Percentiles rank a stretch among this genome's conserved stretches.
These are phyloP conservation scores for Incurvaria masculella DNA, from an alignment of 2,888 invertebrate species.

Conservation along the genomic window DNA sequence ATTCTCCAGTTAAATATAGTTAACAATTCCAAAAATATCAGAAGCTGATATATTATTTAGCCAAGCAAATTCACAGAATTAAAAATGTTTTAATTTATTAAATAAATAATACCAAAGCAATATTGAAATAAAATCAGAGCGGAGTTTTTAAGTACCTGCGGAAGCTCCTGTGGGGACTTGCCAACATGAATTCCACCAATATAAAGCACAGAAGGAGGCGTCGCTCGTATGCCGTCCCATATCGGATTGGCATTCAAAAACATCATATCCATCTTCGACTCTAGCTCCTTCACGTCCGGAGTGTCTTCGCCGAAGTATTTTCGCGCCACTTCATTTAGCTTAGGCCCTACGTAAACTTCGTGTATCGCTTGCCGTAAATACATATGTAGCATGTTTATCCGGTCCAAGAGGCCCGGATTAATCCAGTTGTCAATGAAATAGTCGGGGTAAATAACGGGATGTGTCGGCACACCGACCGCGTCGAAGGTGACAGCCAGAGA, in stretches of 20 bases:
- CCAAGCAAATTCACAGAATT: too few relatives aligned
- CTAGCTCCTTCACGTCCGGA: not conserved
- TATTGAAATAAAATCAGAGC: too few relatives aligned
- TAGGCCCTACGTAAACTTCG: not conserved
- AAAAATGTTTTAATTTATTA: slow-evolving; percentile 7
- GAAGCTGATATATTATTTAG: too few relatives aligned
- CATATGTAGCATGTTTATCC: not conserved
- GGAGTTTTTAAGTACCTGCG: too few relatives aligned
- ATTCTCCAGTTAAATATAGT: too few relatives aligned
- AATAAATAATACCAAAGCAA: not conserved
- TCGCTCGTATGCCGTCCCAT: slow-evolving; percentile 2
- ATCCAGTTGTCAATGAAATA: not conserved
- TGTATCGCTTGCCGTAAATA: not conserved
- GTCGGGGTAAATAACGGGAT: slow-evolving; percentile 11
- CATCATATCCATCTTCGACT: not conserved
- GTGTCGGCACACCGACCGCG: slow-evolving; percentile 12
- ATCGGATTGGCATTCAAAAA: slow-evolving; percentile 4
- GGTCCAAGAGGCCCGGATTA: not conserved
- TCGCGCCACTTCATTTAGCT: not conserved
- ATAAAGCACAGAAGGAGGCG: slow-evolving; percentile 4
- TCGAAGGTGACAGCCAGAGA: slow-evolving; percentile 9
- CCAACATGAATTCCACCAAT: slow-evolving; percentile 24
- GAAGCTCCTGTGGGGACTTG: not conserved
- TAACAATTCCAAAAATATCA: too few relatives aligned
- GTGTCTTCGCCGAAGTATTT: slow-evolving; percentile 2